Evolutionary conservation across 2,888 invertebrate genomes (phyloP).

Genomic region (Eumacrocentrus americanus): DNA sequence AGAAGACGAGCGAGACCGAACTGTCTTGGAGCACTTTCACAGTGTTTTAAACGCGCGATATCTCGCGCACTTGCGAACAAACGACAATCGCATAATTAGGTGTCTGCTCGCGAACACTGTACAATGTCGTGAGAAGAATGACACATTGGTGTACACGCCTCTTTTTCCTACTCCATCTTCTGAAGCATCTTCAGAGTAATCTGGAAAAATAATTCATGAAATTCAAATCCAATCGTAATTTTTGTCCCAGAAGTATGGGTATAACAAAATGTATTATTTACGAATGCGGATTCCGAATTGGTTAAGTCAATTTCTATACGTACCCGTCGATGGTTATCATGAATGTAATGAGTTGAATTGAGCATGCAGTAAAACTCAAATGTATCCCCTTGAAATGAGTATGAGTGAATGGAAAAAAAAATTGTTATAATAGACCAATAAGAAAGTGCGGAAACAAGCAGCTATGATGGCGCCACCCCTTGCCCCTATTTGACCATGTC

Average conservation of each 20-base stretch:
- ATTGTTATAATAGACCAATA: constrained; percentile 35
- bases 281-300: no score
- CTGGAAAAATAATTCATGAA: no score
- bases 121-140: constrained; percentile 34
- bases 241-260: no score
- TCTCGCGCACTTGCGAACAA: constrained; percentile 46
- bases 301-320: no score
- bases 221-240: no score
- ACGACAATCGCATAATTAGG: constrained; percentile 61
- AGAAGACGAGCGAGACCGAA: constrained; percentile 25
- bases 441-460: constrained; percentile 51
- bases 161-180: constrained; percentile 17
- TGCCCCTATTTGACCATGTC: constrained; percentile 16
- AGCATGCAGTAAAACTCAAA: no score
- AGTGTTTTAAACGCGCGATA: constrained; percentile 37
- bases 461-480: constrained; percentile 36
- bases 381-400: no score
- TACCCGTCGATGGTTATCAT: background rate
- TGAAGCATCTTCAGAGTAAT: no score
- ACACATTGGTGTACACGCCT: constrained; percentile 45
- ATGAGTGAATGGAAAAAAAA: background rate
- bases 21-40: constrained; percentile 24
- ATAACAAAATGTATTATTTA: no score
- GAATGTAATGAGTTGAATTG: no score
- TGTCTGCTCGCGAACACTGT: constrained; percentile 51